Percentiles rank a stretch among this genome's conserved stretches.
Conservation (phyloP, 1,140 invertebrate species). For the Oryzaephilus surinamensis region DNA sequence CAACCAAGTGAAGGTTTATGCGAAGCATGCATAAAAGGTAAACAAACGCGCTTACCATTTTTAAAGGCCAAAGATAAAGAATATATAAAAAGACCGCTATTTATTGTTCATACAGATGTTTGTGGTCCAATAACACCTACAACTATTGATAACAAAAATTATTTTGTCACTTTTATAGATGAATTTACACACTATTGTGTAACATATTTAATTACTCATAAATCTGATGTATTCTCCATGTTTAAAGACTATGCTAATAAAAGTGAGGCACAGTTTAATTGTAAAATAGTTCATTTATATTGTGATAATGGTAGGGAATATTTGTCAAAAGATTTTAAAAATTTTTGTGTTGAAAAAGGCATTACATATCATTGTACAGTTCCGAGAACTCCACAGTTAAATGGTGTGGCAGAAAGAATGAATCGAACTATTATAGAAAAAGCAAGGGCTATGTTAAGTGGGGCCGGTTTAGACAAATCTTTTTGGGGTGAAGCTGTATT, state of each 20-base stretch:
- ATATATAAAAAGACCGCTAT: conserved; percentile 32
- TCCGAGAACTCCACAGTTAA: conserved; percentile 39
- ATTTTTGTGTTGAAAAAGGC: conserved; percentile 34
- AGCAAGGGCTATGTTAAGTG: conserved; percentile 33
- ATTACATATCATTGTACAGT: conserved; percentile 39
- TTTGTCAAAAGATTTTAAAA: conserved; percentile 35
- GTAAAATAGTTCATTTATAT: conserved; percentile 35
- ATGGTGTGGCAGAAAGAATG: conserved; percentile 41
- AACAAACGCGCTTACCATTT: conserved; percentile 36
- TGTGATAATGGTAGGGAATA: conserved; percentile 37
- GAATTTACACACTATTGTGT: conserved; percentile 32
- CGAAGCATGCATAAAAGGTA: conserved; percentile 39
- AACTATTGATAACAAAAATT: conserved; percentile 31
- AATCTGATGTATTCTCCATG: conserved; percentile 30
- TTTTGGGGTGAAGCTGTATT: conserved; percentile 36
- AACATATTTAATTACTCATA: conserved; percentile 30
- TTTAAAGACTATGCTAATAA: conserved; percentile 33
- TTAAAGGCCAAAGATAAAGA: conserved; percentile 28
- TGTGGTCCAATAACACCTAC: conserved; percentile 37
- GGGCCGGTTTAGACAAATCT: conserved; percentile 22
- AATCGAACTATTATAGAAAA: conserved; percentile 38
- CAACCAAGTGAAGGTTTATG: conserved; percentile 26
- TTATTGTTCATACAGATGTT: conserved; percentile 36
- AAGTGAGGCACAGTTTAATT: conserved; percentile 33
- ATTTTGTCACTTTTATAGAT: conserved; percentile 35